Evolutionary conservation across 2,113 vertebrate genomes (phyloP), one percentile per base, ranked within the genome.

Genomic region (Menidia beryllina): DNA sequence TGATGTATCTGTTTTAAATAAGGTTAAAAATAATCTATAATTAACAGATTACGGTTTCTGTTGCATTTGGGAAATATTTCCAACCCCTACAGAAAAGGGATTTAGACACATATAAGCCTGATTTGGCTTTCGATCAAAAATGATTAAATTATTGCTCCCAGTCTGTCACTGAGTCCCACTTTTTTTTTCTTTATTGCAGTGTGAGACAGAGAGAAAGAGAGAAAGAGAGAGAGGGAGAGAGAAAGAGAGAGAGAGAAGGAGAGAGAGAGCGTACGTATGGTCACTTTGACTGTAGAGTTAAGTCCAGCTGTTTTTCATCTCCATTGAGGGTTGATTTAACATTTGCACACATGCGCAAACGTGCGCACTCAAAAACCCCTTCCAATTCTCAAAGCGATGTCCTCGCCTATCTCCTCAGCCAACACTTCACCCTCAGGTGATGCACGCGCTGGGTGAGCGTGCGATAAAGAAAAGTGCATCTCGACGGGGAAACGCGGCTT

Each of bases 241-340:
- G 26, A 65, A 43, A 23, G 30, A 7, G 26, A 7, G 59, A 54
- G 38, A 39, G 11, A 39, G 38, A 14, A 15, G 17, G 39, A 45
- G 41, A 6, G 21, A 45, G 49, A 70, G 43, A 21, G 27, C 21
- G 47, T 1, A 24, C 8, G 43, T 41, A 71, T 58, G 55, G 38
- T 2, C n/a, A 26, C 19, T 50, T 59, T 61, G 66, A 66, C 59
- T 34, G 52, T 75, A n/a, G n/a, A 41, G 14, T 52, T 57, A 5
- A 48, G 19, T 83, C 68, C 84, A 85, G 81, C 69, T 88, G 82
- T 84, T 86, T 81, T 77, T 78, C 75, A 78, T 83, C 71, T 61
- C 58, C 11, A 7, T 17, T 76, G 36, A 76, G 67, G 75, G 75
- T 57, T 69, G 36, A 77, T 72, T 77, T 68, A 60, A 70, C 72